Evolutionary conservation across 2,113 vertebrate species (phyloP).

Genomic region (Podarcis cretensis): DNA sequence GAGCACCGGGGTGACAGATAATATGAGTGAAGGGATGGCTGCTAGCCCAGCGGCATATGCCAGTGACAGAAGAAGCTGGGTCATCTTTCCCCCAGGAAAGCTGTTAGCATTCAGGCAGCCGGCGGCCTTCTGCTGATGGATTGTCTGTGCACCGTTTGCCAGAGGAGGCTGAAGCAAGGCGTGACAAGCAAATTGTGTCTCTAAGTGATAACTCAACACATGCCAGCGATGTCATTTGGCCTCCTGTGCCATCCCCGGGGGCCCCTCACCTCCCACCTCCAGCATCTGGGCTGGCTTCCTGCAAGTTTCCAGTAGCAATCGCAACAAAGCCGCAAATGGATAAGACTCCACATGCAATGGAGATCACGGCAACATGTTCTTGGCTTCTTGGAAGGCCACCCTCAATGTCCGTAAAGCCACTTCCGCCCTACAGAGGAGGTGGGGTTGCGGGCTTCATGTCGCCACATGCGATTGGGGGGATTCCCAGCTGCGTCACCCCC

Average conservation of each 20-base stretch:
- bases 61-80: not conserved
- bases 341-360: not conserved
- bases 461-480: too few species aligned
- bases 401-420: not conserved
- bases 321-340: not conserved
- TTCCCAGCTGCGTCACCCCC: too few species aligned
- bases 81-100: not conserved
- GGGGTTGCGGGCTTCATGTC: too few species aligned
- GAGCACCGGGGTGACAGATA: not conserved
- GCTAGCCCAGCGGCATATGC: not conserved
- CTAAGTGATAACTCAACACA: not conserved
- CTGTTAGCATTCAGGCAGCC: not conserved
- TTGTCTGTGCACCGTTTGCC: rapidly evolving
- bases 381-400: not conserved
- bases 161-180: not conserved
- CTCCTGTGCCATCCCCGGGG: not conserved
- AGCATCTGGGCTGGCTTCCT: not conserved
- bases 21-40: rapidly evolving
- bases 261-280: not conserved
- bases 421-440: too few species aligned
- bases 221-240: not conserved
- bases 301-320: not conserved
- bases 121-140: not conserved
- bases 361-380: not conserved
- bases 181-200: not conserved